phyloP scores from a whole-genome alignment of 1,140 invertebrate species.

The Latrodectus geometricus region DNA sequence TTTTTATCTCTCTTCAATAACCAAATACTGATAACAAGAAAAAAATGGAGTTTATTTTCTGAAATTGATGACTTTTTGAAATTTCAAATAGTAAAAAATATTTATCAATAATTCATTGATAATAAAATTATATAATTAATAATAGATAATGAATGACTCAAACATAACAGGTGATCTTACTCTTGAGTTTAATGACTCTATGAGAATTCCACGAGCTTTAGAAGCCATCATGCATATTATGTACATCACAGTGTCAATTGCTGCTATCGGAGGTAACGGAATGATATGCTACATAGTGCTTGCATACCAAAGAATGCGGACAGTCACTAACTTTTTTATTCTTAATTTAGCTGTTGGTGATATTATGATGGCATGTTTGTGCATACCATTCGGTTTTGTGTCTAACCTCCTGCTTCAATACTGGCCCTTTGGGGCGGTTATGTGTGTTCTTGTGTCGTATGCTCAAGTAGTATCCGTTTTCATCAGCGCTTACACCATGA shows the following conservation, averaged over 20 bases:
- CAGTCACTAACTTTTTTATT: conserved; percentile 89
- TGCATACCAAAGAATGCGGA: conserved; percentile 75
- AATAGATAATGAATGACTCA: not conserved
- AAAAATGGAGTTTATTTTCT: too few species aligned
- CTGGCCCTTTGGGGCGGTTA: conserved; percentile 83
- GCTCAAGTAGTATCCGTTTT: conserved; percentile 84
- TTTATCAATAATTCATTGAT: too few species aligned
- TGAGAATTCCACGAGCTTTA: conserved; percentile 22
- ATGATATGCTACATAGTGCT: conserved; percentile 91
- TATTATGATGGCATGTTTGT: conserved; percentile 85
- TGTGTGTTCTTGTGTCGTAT: conserved; percentile 83
- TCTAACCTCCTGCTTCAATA: conserved; percentile 79
- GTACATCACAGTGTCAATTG: conserved; percentile 80
- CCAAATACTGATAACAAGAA: too few species aligned
- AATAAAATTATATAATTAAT: too few species aligned
- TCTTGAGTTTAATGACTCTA: not conserved
- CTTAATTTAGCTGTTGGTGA: conserved; percentile 87
- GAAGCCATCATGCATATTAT: conserved; percentile 75
- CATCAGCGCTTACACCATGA: conserved; percentile 85
- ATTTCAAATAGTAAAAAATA: too few species aligned
- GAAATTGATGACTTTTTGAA: too few species aligned
- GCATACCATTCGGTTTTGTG: conserved; percentile 86
- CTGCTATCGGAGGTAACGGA: conserved; percentile 83
- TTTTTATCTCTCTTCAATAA: too few species aligned
- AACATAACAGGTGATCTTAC: not conserved